phyloP scores from a whole-genome alignment of 2,113 vertebrate genomes.

The Sphaerodactylus townsendi region DNA sequence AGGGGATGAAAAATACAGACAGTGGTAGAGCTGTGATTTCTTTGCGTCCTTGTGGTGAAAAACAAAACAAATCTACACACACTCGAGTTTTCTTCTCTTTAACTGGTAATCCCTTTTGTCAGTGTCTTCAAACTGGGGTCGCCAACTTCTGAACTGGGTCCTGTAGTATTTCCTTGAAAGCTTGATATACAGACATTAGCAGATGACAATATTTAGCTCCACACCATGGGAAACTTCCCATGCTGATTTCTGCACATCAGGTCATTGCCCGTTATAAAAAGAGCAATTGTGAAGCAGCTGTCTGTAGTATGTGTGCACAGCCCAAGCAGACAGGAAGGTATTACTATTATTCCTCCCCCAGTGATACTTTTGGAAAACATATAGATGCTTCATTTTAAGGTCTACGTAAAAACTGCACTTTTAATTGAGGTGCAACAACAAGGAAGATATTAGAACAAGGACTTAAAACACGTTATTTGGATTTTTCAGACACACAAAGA shows the following conservation, averaged over 20 bases:
- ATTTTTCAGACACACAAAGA: slow-evolving; percentile 60
- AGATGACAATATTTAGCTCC: too few relatives aligned
- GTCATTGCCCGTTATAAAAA: neutral
- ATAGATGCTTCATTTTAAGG: neutral
- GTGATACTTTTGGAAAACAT: neutral
- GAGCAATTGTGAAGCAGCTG: neutral
- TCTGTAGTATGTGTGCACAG: neutral
- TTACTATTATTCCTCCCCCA: neutral
- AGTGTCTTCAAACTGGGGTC: neutral
- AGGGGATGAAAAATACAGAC: neutral
- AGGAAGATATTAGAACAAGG: slow-evolving; percentile 48
- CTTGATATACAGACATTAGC: too few relatives aligned
- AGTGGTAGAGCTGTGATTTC: neutral
- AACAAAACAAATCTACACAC: neutral
- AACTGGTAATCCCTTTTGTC: neutral
- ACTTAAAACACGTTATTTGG: slow-evolving; percentile 55
- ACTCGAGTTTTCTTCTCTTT: neutral
- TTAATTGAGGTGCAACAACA: slow-evolving; percentile 7
- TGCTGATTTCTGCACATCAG: neutral
- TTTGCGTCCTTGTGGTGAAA: neutral
- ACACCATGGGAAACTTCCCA: too few relatives aligned
- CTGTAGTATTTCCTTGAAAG: too few relatives aligned
- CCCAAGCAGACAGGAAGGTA: neutral
- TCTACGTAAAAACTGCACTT: neutral
- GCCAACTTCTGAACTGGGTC: neutral